Evolutionary conservation across 2,797 vertebrate genomes (phyloP).

Genomic region (Myotis vivesi): DNA sequence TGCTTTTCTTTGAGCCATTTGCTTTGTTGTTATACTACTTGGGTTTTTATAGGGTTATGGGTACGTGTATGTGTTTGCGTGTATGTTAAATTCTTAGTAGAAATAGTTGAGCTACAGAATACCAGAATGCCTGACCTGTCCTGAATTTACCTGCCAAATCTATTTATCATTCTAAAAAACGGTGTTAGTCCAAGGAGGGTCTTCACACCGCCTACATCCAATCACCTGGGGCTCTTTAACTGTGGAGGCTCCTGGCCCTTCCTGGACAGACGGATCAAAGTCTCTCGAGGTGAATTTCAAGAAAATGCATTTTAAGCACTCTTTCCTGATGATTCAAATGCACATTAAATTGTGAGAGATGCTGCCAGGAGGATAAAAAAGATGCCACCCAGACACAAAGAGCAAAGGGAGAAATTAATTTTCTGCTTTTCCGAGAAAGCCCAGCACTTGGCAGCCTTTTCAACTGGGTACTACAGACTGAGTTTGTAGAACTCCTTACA

Average conservation of each 20-base stretch:
- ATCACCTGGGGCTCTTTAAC: background rate
- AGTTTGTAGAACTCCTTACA: slow-evolving; percentile 33
- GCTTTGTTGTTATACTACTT: background rate
- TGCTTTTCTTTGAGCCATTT: slow-evolving; percentile 24
- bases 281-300: slow-evolving; percentile 10
- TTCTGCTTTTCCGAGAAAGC: slow-evolving; percentile 27
- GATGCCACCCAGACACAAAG: background rate
- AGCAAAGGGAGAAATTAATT: slow-evolving; percentile 49
- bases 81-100: background rate
- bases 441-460: background rate
- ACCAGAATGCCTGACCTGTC: background rate
- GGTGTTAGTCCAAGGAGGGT: background rate
- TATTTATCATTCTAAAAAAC: background rate
- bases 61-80: background rate
- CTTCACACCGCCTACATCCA: background rate
- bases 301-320: slow-evolving; percentile 2
- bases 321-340: background rate
- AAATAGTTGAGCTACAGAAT: background rate
- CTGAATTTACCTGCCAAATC: background rate
- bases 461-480: background rate
- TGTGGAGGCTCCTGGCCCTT: background rate
- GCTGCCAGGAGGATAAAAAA: background rate
- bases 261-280: background rate
- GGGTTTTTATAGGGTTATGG: background rate
- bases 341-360: background rate